A percentile compares a stretch with the other conserved stretches of the same genome.
phyloP scores from a whole-genome alignment of 2,113 vertebrate genomes.

The Patagioenas fasciata region DNA sequence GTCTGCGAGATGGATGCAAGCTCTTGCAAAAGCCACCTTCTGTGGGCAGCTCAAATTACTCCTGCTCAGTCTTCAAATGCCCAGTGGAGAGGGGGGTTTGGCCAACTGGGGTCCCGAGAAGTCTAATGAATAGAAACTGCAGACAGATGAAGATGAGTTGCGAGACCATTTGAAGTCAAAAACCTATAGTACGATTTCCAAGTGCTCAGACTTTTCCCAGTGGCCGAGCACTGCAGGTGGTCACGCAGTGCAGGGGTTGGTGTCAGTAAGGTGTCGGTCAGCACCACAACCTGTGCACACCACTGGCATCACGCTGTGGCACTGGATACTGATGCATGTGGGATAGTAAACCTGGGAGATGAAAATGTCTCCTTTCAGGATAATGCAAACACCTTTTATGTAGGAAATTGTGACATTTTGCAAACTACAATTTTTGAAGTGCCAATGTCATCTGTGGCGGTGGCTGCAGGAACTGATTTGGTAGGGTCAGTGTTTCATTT shows the following conservation, averaged over 20 bases:
- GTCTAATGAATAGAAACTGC: neutral
- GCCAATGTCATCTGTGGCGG: rapidly evolving
- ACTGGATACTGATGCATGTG: too few species aligned
- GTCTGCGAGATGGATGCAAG: neutral
- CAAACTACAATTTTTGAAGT: neutral
- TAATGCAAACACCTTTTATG: neutral
- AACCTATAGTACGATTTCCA: neutral
- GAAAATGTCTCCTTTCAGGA: neutral
- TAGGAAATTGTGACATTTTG: neutral
- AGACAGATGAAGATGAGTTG: neutral
- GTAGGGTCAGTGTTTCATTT: neutral
- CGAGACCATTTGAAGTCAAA: neutral
- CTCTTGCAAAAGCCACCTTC: neutral
- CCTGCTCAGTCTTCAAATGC: neutral
- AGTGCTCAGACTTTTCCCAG: too few species aligned
- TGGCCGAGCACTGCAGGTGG: too few species aligned
- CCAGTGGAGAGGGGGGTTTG: neutral
- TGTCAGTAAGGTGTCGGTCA: neutral
- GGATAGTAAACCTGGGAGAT: too few species aligned
- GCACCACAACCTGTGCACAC: neutral
- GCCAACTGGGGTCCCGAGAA: neutral
- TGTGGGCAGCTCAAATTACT: neutral
- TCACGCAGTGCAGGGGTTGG: neutral
- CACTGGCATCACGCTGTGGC: neutral
- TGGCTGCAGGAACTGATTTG: neutral